phyloP scores from a whole-genome alignment of 2,797 vertebrate species.

The Eremophila alpestris region DNA sequence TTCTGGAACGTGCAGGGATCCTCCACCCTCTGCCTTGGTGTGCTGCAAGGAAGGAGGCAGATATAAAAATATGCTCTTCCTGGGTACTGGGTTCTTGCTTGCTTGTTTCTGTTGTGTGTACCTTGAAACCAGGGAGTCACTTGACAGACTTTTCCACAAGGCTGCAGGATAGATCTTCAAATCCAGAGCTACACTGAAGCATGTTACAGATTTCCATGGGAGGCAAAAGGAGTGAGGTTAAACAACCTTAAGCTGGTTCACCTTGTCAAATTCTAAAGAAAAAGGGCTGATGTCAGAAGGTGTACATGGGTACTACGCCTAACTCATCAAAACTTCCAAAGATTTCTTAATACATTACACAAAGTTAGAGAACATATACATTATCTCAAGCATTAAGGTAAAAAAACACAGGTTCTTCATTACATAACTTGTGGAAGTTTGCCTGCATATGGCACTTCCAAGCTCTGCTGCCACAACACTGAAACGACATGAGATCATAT shows the following conservation, averaged over 20 bases:
- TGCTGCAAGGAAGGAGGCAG: neutral
- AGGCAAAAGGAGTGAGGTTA: neutral
- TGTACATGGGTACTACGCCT: neutral
- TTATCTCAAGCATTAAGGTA: neutral
- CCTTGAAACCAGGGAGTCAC: neutral
- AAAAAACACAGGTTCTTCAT: neutral
- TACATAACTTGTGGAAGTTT: neutral
- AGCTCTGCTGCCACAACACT: neutral
- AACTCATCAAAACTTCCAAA: neutral
- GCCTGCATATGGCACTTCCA: neutral
- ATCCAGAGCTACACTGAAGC: neutral
- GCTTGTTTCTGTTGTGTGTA: neutral
- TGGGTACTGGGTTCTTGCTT: neutral
- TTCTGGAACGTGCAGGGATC: neutral
- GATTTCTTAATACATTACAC: neutral
- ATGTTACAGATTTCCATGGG: neutral
- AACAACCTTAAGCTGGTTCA: neutral
- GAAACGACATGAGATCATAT: neutral
- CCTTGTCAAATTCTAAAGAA: neutral
- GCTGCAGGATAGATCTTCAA: neutral
- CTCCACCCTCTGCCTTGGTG: neutral
- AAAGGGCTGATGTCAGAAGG: neutral
- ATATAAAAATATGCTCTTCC: neutral
- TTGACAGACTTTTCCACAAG: neutral
- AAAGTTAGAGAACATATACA: neutral